Evolutionary conservation across 2,113 vertebrate genomes (phyloP).

Genomic region (Macrotis lagotis): DNA sequence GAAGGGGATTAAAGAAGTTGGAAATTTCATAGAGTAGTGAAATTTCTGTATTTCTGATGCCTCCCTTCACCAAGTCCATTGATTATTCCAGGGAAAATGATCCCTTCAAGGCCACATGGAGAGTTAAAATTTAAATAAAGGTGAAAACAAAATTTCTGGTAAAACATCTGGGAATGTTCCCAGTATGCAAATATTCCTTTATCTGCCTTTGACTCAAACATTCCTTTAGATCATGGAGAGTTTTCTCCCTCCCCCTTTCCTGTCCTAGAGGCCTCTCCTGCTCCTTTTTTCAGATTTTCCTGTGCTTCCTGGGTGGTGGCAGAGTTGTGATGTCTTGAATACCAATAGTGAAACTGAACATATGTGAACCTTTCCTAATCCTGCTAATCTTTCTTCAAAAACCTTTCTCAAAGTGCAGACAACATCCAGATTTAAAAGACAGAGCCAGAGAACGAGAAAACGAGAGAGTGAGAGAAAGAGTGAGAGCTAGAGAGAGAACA

Average conservation of each 20-base stretch:
- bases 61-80: no score
- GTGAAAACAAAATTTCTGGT: constrained; percentile 10
- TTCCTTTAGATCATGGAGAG: constrained; percentile 36
- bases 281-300: constrained; percentile 57
- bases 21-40: background rate
- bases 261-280: constrained; percentile 37
- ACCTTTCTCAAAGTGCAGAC: constrained; percentile 90
- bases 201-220: constrained; percentile 32
- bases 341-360: constrained; percentile 95
- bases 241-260: background rate
- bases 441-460: background rate
- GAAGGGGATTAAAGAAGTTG: background rate
- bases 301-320: constrained; percentile 90
- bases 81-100: background rate
- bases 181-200: fast-evolving
- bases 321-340: constrained; percentile 90
- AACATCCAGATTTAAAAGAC: constrained; percentile 87
- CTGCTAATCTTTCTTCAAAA: constrained; percentile 97
- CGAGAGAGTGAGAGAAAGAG: background rate
- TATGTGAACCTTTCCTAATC: constrained; percentile 99
- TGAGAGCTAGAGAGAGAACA: constrained; percentile 72
- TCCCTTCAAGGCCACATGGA: background rate
- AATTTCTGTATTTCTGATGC: background rate
- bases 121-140: background rate
- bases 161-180: constrained; percentile 31